Percentiles rank a stretch among this genome's conserved stretches.
Evolutionary conservation across 2,797 vertebrate species (phyloP).

Genomic region (Myiotriccus ornatus): DNA sequence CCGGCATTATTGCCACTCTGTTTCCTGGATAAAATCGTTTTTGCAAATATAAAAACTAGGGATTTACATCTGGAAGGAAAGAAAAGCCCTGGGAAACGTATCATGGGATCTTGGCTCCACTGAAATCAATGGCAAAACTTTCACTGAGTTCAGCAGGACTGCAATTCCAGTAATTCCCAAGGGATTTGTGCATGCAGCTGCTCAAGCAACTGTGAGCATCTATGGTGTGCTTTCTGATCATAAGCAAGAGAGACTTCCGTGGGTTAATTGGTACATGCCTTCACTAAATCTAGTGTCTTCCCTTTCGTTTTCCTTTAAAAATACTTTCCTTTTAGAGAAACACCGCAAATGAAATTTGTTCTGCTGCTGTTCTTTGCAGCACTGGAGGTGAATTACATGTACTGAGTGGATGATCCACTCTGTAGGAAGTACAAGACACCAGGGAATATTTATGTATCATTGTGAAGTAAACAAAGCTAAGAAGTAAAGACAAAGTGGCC

Average conservation of each 20-base stretch:
- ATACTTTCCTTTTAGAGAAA: background rate
- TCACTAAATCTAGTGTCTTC: background rate
- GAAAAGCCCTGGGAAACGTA: background rate
- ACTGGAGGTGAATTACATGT: background rate
- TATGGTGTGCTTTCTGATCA: background rate
- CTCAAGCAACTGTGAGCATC: background rate
- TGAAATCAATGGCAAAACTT: background rate
- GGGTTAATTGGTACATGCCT: background rate
- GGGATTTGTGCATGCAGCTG: background rate
- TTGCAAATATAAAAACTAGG: background rate
- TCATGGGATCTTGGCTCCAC: background rate
- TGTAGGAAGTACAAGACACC: background rate
- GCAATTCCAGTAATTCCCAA: background rate
- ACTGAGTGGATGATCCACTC: background rate
- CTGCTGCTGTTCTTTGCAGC: background rate
- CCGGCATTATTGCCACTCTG: background rate
- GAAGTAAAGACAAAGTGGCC: background rate
- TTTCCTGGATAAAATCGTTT: background rate
- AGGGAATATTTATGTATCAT: background rate
- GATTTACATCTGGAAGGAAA: background rate
- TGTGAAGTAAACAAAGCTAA: background rate
- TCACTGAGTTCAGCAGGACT: background rate
- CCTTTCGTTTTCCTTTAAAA: background rate
- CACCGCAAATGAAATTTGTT: background rate
- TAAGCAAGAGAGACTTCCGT: background rate